phyloP scores from a whole-genome alignment of 2,888 invertebrate genomes.

The Euphydryas editha region DNA sequence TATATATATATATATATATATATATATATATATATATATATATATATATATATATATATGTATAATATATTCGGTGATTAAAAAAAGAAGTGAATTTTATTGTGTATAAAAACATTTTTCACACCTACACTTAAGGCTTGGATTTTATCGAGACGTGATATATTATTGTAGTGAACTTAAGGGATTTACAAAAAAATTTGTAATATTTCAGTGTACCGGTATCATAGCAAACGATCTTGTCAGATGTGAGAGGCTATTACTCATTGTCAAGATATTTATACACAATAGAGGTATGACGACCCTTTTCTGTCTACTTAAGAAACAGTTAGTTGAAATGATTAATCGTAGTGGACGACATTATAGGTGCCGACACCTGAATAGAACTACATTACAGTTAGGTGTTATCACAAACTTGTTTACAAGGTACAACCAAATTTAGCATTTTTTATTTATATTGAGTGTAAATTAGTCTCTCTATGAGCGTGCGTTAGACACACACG shows the following conservation, averaged over 20 bases:
- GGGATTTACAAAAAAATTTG: neutral
- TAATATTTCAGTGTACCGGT: neutral
- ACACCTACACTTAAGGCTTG: neutral
- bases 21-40: no score
- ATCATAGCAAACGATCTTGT: constrained; percentile 1
- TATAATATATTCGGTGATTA: no score
- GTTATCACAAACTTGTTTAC: no score
- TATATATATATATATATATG: no score
- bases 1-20: no score
- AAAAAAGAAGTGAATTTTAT: no score
- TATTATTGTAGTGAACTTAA: neutral
- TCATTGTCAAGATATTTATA: neutral
- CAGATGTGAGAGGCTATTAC: constrained; percentile 1
- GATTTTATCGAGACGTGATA: neutral
- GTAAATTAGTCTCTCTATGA: no score
- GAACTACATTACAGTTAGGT: no score
- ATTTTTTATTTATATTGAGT: no score
- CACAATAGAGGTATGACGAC: neutral
- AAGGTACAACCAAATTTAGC: no score
- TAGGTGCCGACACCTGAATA: neutral
- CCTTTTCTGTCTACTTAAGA: neutral
- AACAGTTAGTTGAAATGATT: constrained; percentile 1
- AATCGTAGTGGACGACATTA: neutral
- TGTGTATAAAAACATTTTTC: no score
- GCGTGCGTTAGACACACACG: no score